Percentiles rank a stretch among this genome's conserved stretches.
Evolutionary conservation across 1,140 invertebrate genomes (phyloP).

Genomic region (Calephelis nemesis): DNA sequence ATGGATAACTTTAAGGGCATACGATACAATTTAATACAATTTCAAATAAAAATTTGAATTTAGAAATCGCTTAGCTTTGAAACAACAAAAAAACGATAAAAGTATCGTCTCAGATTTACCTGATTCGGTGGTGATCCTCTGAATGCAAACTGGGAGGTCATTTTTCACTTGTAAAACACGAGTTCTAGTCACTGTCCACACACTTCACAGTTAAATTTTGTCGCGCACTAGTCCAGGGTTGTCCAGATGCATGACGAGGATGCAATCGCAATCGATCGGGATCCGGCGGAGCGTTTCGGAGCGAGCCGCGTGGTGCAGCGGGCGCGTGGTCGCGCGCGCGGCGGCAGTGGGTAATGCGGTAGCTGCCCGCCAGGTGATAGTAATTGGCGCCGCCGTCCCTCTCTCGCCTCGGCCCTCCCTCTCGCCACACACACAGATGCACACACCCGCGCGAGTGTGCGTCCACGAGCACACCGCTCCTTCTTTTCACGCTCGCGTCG

Average conservation of each 20-base stretch:
- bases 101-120: slow-evolving; percentile 38
- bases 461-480: slow-evolving; percentile 59
- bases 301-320: slow-evolving; percentile 50
- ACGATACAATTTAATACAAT: slow-evolving; percentile 6
- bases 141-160: slow-evolving; percentile 74
- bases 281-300: slow-evolving; percentile 37
- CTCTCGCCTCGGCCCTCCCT: slow-evolving; percentile 60
- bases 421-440: slow-evolving; percentile 60
- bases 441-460: slow-evolving; percentile 41
- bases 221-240: slow-evolving; percentile 40
- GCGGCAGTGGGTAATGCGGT: slow-evolving; percentile 75
- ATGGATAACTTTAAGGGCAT: slow-evolving; percentile 24
- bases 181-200: slow-evolving; percentile 62
- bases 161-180: slow-evolving; percentile 58
- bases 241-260: slow-evolving; percentile 37
- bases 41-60: slow-evolving; percentile 16
- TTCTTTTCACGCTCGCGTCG: slow-evolving; percentile 74
- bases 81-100: background rate
- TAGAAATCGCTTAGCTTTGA: slow-evolving; percentile 36
- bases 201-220: slow-evolving; percentile 70
- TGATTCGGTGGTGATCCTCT: slow-evolving; percentile 71
- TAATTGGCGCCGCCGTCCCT: slow-evolving; percentile 72
- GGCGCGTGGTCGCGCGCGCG: slow-evolving; percentile 71
- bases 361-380: slow-evolving; percentile 76
- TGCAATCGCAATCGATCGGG: slow-evolving; percentile 54